Base-by-base conservation (phyloP, 37 sponge, comb jelly and placozoan genomes). In the Tethya wilhelma region DNA sequence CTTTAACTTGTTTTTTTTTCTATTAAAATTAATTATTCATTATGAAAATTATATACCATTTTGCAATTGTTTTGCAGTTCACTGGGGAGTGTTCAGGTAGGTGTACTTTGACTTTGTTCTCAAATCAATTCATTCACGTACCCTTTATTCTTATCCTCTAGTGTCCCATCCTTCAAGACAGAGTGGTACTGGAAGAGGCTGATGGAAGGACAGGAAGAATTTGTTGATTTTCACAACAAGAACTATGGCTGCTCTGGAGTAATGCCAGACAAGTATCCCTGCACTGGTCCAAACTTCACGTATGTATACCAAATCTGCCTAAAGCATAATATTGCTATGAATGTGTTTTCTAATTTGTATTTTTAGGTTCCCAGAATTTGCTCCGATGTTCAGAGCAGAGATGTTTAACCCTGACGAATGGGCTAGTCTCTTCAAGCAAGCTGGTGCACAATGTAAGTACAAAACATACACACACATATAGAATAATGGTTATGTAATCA, bases 311-410 rank as follows among this genome's bases (percentile, higher is more conserved):
- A n/a, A n/a, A n/a, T n/a, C n/a, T n/a, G n/a, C n/a, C n/a, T n/a
- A n/a, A n/a, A n/a, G n/a, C n/a, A n/a, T n/a, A n/a, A n/a, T n/a
- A n/a, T n/a, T n/a, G n/a, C n/a, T n/a, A n/a, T n/a, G n/a, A n/a
- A n/a, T n/a, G n/a, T n/a, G n/a, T n/a, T n/a, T n/a, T 49, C 9
- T 49, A 19, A 49, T 19, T 14, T 49, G 9, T 75, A 22, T 39
- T 43, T 68, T 26, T 70, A 86, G 88, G 56, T 93, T 81, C 45
- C 58, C 69, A 4, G 94, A 93, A 75, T 93, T 93, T 81, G 91
- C 90, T 57, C 90, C 94, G 11, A 93, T 93, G 94, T 90, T 93
- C 44, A 81, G 71, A 38, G 91, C 91, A 6, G 94, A 93, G 59
- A 19, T 90, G 88, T 93, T 75, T 62, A 77, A 83, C 49, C 94